A percentile compares a stretch with the other conserved stretches of the same genome.
Conservation (phyloP, 1,140 invertebrate genomes). For the Drosophila pandora region DNA sequence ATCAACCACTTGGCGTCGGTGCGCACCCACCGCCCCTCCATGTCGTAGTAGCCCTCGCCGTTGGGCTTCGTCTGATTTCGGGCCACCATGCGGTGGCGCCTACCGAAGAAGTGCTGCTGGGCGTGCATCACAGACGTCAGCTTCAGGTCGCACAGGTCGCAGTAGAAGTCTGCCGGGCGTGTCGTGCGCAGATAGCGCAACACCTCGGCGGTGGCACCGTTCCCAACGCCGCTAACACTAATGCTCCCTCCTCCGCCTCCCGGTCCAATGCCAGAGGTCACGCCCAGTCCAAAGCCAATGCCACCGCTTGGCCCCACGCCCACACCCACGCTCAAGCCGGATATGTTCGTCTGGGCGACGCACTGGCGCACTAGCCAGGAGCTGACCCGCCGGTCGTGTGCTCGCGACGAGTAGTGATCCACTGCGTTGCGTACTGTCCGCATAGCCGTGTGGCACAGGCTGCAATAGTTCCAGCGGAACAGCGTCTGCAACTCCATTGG, state of each 20-base stretch:
- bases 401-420: slow-evolving; percentile 84
- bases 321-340: neutral
- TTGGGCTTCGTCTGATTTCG: slow-evolving; percentile 52
- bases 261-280: neutral
- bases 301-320: neutral
- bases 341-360: slow-evolving; percentile 39
- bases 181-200: slow-evolving; percentile 30
- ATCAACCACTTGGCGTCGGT: slow-evolving; percentile 63
- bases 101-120: slow-evolving; percentile 84
- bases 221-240: neutral
- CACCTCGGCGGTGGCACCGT: slow-evolving; percentile 51
- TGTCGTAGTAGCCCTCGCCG: slow-evolving; percentile 79
- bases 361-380: slow-evolving; percentile 73
- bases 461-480: slow-evolving; percentile 63
- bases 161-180: slow-evolving; percentile 56
- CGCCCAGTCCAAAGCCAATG: neutral
- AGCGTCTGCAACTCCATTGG: slow-evolving; percentile 42
- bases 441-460: slow-evolving; percentile 54
- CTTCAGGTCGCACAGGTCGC: slow-evolving; percentile 83
- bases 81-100: slow-evolving; percentile 80
- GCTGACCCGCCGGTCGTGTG: slow-evolving; percentile 83
- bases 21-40: slow-evolving; percentile 76
- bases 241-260: neutral
- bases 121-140: slow-evolving; percentile 84
- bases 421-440: slow-evolving; percentile 68